These are phyloP conservation scores for Marisa cornuarietis DNA, from an alignment of 1,140 invertebrate genomes.

Conservation along the genomic window DNA sequence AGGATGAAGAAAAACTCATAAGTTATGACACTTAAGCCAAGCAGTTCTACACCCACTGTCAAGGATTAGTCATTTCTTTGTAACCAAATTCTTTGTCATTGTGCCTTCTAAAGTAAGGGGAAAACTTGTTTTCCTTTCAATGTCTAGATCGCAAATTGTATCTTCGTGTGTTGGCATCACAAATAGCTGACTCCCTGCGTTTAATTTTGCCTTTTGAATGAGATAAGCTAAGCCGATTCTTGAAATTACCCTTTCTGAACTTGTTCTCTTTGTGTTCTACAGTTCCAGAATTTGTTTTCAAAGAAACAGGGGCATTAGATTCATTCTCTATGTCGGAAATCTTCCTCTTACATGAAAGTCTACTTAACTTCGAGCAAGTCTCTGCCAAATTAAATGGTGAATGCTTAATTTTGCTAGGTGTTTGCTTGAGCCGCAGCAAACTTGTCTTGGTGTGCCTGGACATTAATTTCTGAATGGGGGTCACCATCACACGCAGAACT, in stretches of 20 bases:
- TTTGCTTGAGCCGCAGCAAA: conserved; percentile 44
- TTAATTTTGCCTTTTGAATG: no score
- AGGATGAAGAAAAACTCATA: no score
- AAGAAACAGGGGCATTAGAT: not conserved
- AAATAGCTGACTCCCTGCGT: no score
- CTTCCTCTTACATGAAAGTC: conserved; percentile 7
- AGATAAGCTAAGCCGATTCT: not conserved
- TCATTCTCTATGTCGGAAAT: conserved; percentile 5
- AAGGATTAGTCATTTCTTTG: no score
- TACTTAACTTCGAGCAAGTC: not conserved
- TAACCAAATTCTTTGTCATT: no score
- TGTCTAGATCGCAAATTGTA: not conserved
- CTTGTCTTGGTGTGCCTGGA: conserved; percentile 52
- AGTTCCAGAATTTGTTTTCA: not conserved
- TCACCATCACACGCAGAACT: conserved; percentile 47
- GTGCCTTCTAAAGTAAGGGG: no score
- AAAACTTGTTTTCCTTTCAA: not conserved
- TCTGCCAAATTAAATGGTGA: not conserved
- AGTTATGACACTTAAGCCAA: no score
- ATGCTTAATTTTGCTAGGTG: conserved; percentile 32
- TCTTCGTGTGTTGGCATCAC: not conserved
- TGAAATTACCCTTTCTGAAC: not conserved
- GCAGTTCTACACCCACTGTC: no score
- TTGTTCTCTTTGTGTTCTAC: not conserved
- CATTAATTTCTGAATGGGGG: conserved; percentile 41